Base-by-base conservation (phyloP, 2,797 vertebrate genomes). In the Gymnoscopelus microlampas region DNA sequence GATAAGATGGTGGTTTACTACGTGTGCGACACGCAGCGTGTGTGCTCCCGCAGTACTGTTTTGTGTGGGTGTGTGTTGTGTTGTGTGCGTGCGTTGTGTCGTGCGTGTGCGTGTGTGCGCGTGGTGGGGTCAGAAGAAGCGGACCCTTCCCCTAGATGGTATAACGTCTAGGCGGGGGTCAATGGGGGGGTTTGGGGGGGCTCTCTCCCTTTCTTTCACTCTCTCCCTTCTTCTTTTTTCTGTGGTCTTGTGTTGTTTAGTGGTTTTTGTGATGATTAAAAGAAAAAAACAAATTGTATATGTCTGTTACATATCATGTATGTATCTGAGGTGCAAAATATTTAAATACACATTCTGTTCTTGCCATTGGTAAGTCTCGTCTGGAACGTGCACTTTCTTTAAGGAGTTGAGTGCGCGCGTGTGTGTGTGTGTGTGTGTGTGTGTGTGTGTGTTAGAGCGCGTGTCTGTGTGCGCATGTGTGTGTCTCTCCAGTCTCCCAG, bases 301-400 rank as follows among this genome's bases (percentile, higher is more conserved):
- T 93, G 94, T 95, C 94, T 93, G 93, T 94, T 95, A 93, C 94
- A 95, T 95, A 94, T 94, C 92, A 92, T 95, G 92, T 94, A 92
- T 94, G 93, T 94, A 95, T 92, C 92, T 93, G 88, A 93, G 91
- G 94, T 95, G 93, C 93, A 93, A 91, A 94, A 94, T 95, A 94
- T 95, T 95, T 93, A 94, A 95, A 95, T 95, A 95, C 94, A 95
- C 94, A 95, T 94, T 94, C 92, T 93, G 90, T 95, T 95, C 92
- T 93, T 92, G 93, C 92, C 93, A 94, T 95, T 94, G 94, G 91
- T 93, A 93, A 92, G 75, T 64, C 73, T 70, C 62, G 88, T 91
- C 83, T 89, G 68, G 68, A 81, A 85, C 72, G 73, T 87, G 63
- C 76, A 87, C 81, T 75, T 89, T 86, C 74, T 84, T 88, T 74